These are phyloP conservation scores for Picus viridis DNA, from an alignment of 2,797 vertebrate genomes.

Conservation along the genomic window DNA sequence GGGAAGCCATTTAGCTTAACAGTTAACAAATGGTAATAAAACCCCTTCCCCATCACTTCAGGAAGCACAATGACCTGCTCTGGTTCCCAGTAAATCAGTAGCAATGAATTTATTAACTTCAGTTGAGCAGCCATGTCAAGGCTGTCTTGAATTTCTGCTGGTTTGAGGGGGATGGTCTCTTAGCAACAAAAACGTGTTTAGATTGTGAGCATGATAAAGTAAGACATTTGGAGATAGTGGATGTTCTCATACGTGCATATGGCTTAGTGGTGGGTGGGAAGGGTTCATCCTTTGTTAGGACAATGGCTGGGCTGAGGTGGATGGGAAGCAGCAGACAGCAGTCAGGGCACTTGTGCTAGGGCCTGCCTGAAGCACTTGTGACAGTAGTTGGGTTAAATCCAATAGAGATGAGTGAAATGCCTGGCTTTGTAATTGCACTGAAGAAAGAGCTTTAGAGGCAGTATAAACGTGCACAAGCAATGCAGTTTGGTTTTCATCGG, in stretches of 20 bases:
- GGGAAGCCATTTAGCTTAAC: background rate
- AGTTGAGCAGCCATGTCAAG: constrained; percentile 24
- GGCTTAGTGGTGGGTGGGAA: constrained; percentile 1
- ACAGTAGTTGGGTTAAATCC: background rate
- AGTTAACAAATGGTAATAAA: background rate
- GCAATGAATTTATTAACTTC: constrained; percentile 44
- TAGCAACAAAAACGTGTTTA: constrained; percentile 67
- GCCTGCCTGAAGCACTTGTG: background rate
- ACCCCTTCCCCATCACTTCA: background rate
- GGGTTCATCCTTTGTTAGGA: background rate
- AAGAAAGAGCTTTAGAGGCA: background rate
- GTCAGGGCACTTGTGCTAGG: background rate
- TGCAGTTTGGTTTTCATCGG: background rate
- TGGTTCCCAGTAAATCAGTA: constrained; percentile 8
- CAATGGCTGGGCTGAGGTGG: background rate
- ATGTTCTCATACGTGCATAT: constrained; percentile 30
- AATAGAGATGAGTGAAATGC: background rate
- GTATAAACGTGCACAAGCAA: background rate
- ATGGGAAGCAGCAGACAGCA: background rate
- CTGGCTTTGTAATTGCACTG: background rate
- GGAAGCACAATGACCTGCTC: background rate
- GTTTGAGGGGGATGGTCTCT: constrained; percentile 47
- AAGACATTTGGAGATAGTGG: constrained; percentile 12
- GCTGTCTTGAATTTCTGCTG: constrained; percentile 21
- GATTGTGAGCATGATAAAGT: constrained; percentile 37